Evolutionary conservation across 1,140 invertebrate species (phyloP).

Genomic region (Palaemon carinicauda): DNA sequence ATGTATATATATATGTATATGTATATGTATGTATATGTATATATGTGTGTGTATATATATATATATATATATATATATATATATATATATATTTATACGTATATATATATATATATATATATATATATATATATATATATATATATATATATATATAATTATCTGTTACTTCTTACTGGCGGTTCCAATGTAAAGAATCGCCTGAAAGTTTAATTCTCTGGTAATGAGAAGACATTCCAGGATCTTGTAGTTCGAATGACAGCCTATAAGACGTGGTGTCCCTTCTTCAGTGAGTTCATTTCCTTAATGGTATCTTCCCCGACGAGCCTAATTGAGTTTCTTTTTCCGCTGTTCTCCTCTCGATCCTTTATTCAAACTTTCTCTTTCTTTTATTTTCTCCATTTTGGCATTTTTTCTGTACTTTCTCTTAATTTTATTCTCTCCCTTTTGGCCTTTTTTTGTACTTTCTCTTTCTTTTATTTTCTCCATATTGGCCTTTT

Average conservation of each 20-base stretch:
- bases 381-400: too few species aligned
- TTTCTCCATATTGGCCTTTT: too few species aligned
- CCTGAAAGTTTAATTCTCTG: background rate
- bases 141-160: background rate
- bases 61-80: conserved; percentile 2
- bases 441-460: too few species aligned
- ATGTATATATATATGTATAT: background rate
- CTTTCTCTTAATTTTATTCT: too few species aligned
- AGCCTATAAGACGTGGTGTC: background rate
- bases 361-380: background rate
- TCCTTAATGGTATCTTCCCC: background rate
- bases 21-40: background rate
- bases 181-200: background rate
- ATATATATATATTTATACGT: background rate
- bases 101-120: background rate
- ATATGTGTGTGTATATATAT: background rate
- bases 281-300: background rate
- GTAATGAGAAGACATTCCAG: background rate
- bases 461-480: too few species aligned
- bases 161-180: background rate
- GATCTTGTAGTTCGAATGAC: too few species aligned
- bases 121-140: background rate
- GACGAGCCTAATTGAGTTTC: background rate
- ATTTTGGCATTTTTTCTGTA: too few species aligned
- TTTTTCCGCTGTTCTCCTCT: background rate